Conservation (phyloP, 2,888 invertebrate genomes). For the Pharmacophagus antenor region DNA sequence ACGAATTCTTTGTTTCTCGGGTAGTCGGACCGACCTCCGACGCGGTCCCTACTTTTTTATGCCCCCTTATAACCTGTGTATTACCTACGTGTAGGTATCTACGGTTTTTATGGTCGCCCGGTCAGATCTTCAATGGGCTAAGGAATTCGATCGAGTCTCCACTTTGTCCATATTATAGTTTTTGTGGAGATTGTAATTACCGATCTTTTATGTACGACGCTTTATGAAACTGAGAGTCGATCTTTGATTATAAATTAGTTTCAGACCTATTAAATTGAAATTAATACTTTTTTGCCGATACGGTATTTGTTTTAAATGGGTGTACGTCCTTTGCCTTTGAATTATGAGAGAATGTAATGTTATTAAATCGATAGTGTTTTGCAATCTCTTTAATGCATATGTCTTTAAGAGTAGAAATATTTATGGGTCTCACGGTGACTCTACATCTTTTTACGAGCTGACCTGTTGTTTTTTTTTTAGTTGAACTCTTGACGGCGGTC, state of each 20-base stretch:
- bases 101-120: conserved; percentile 78
- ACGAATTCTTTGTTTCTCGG: conserved; percentile 80
- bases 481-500: conserved; percentile 76
- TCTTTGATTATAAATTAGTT: conserved; percentile 31
- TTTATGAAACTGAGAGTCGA: conserved; percentile 37
- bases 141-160: conserved; percentile 79
- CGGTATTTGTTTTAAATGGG: conserved; percentile 21
- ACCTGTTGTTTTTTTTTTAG: conserved; percentile 74
- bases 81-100: conserved; percentile 81
- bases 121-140: conserved; percentile 80
- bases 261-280: conserved; percentile 26
- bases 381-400: conserved; percentile 14
- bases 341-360: conserved; percentile 1
- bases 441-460: conserved; percentile 75
- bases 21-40: conserved; percentile 79
- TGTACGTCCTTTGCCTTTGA: conserved; percentile 4
- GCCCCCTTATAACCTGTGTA: conserved; percentile 79
- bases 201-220: conserved; percentile 42
- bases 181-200: conserved; percentile 44
- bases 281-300: conserved; percentile 20
- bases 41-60: conserved; percentile 79
- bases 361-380: conserved; percentile 10
- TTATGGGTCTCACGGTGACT: conserved; percentile 58
- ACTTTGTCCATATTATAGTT: conserved; percentile 56
- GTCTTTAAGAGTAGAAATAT: conserved; percentile 17